These are phyloP conservation scores for Sparidentex hasta DNA, from an alignment of 2,797 vertebrate species.

Conservation along the genomic window DNA sequence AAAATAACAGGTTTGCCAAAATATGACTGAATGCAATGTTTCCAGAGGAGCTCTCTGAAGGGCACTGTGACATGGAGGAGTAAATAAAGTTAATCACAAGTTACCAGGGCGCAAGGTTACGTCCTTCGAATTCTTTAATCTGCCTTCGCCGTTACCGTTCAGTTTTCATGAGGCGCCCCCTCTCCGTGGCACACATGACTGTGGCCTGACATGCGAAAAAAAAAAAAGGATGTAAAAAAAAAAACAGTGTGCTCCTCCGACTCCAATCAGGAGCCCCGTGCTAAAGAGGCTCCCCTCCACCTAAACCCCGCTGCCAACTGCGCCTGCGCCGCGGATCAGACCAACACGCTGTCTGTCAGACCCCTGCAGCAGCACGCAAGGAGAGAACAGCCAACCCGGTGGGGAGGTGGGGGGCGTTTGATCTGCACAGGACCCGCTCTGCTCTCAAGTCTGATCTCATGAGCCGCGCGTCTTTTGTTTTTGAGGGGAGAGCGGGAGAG, in stretches of 20 bases:
- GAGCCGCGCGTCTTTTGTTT: background rate
- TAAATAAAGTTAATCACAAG: slow-evolving; percentile 1
- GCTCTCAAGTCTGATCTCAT: slow-evolving; percentile 26
- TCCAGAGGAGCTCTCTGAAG: background rate
- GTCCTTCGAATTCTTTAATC: background rate
- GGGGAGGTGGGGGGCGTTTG: slow-evolving; percentile 51
- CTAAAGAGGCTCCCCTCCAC: slow-evolving; percentile 49
- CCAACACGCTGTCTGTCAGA: slow-evolving; percentile 64
- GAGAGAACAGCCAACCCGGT: slow-evolving; percentile 52
- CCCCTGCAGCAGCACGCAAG: slow-evolving; percentile 64
- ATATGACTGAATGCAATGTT: background rate
- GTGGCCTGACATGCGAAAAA: slow-evolving; percentile 35
- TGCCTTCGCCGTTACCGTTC: background rate
- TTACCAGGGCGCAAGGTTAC: background rate
- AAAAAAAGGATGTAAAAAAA: slow-evolving; percentile 20
- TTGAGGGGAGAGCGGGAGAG: background rate
- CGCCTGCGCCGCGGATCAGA: slow-evolving; percentile 66
- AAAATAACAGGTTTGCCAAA: background rate
- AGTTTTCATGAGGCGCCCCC: background rate
- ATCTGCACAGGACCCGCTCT: slow-evolving; percentile 38
- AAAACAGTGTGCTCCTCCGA: slow-evolving; percentile 57
- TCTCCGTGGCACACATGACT: slow-evolving; percentile 2
- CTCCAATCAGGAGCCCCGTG: slow-evolving; percentile 50
- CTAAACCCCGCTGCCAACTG: slow-evolving; percentile 41
- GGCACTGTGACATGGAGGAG: background rate